These are phyloP conservation scores for Drosophila kohkoa DNA, from an alignment of 1,140 invertebrate genomes.

Conservation along the genomic window DNA sequence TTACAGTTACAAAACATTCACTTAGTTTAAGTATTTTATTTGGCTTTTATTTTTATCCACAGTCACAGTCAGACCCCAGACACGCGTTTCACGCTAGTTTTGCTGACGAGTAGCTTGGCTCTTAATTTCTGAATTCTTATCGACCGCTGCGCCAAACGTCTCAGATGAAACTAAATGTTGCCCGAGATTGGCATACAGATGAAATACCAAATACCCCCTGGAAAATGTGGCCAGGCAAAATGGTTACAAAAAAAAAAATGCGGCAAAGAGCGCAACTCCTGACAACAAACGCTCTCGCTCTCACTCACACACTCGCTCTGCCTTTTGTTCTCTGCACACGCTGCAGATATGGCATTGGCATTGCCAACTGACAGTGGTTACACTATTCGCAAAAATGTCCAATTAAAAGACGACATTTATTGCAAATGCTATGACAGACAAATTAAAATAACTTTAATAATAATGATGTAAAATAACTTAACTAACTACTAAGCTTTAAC, in stretches of 20 bases:
- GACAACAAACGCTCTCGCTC: constrained; percentile 6
- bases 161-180: constrained; percentile 82
- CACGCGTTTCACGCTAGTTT: constrained; percentile 50
- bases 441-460: not conserved
- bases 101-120: constrained; percentile 12
- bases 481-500: not conserved
- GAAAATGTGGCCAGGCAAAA: constrained; percentile 76
- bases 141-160: constrained; percentile 82
- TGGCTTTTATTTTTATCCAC: constrained; percentile 13
- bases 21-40: constrained; percentile 18
- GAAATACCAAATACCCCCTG: constrained; percentile 83
- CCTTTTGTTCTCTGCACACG: constrained; percentile 32
- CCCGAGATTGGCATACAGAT: constrained; percentile 76
- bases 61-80: constrained; percentile 24
- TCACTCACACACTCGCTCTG: not conserved
- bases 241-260: constrained; percentile 61
- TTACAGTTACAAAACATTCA: constrained; percentile 10
- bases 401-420: not conserved
- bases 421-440: not conserved
- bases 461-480: not conserved
- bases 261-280: constrained; percentile 73
- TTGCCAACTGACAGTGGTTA: constrained; percentile 30
- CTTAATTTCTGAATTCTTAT: constrained; percentile 44
- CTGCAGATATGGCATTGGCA: constrained; percentile 64
- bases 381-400: not conserved